phyloP scores from a whole-genome alignment of 2,113 vertebrate species.

The Montifringilla adamsi region DNA sequence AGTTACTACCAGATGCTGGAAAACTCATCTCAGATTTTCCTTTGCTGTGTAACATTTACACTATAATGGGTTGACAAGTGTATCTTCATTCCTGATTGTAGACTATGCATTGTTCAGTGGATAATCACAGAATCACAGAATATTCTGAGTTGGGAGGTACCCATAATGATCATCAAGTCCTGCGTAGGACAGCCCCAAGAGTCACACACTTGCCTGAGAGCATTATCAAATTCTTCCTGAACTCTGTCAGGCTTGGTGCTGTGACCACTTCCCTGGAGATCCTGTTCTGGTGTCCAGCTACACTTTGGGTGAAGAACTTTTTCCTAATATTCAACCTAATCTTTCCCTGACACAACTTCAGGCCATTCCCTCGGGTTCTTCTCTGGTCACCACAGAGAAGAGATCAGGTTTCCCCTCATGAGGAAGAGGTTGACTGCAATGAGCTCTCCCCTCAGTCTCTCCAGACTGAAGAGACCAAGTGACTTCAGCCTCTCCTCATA shows the following conservation, averaged over 20 bases:
- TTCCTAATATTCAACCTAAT: not conserved
- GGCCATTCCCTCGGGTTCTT: accelerated
- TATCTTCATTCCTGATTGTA: not conserved
- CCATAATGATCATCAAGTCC: not conserved
- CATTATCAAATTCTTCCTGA: not conserved
- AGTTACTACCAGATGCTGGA: not conserved
- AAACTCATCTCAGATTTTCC: not conserved
- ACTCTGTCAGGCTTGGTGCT: not conserved
- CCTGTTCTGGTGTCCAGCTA: not conserved
- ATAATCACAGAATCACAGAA: not conserved
- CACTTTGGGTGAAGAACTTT: not conserved
- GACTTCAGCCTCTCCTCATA: not conserved
- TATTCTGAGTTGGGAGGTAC: not conserved
- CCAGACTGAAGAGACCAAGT: not conserved
- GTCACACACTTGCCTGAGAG: not conserved
- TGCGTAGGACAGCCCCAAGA: not conserved
- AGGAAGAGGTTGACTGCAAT: not conserved
- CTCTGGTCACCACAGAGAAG: not conserved
- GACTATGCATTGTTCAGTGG: not conserved
- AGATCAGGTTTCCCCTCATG: not conserved
- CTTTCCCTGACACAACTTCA: not conserved
- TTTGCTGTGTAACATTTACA: not conserved
- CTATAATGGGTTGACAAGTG: not conserved
- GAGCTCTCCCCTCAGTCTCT: not conserved
- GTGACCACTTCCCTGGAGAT: not conserved